These are phyloP conservation scores for Bruchidius siliquastri DNA, from an alignment of 2,888 invertebrate species.

Conservation along the genomic window DNA sequence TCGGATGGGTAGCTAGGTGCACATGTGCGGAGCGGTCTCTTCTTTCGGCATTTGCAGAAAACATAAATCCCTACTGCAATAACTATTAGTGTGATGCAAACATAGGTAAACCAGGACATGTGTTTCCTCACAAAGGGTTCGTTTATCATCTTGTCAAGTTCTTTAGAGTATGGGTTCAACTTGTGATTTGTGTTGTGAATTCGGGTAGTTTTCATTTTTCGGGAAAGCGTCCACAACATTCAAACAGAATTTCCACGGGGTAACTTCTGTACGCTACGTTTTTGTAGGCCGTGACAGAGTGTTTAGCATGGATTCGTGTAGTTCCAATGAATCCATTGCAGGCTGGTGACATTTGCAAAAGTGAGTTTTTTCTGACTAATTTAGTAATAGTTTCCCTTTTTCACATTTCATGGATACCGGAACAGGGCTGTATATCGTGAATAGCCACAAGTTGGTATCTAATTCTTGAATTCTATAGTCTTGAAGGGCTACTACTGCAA, in stretches of 20 bases:
- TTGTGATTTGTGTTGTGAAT: slow-evolving; percentile 3
- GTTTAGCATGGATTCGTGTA: too few species aligned
- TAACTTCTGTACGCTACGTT: not conserved
- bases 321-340: too few species aligned
- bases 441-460: too few species aligned
- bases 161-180: slow-evolving; percentile 1
- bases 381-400: too few species aligned
- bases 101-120: not conserved
- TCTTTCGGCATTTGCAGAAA: not conserved
- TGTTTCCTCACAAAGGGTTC: not conserved
- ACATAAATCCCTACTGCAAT: not conserved
- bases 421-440: too few species aligned
- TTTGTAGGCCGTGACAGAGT: not conserved
- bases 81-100: not conserved
- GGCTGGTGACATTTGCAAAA: too few species aligned
- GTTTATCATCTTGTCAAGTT: slow-evolving; percentile 1
- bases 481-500: too few species aligned
- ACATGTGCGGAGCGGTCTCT: not conserved
- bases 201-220: slow-evolving; percentile 1
- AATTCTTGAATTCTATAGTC: too few species aligned
- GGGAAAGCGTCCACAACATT: not conserved
- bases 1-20: not conserved
- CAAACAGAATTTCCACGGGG: not conserved
- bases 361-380: too few species aligned
- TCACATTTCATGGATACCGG: too few species aligned